Evolutionary conservation across 30 jellyfish, hydroid and myxozoan species (phyloP).

Genomic region (Nemopilema nomurai): DNA sequence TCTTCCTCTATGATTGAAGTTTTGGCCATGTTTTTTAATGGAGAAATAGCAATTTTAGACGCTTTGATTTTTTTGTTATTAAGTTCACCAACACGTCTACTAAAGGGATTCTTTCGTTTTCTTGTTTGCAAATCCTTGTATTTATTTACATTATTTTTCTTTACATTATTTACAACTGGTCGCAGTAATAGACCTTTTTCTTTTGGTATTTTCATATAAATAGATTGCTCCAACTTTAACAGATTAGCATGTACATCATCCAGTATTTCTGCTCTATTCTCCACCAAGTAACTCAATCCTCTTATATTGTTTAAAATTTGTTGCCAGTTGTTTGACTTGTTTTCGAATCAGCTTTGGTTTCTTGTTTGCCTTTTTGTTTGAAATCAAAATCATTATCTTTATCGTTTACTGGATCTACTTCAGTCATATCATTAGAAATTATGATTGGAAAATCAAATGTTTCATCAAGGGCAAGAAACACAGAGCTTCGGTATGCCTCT

Average conservation of each 20-base stretch:
- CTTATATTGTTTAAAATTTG: background rate
- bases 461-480: conserved; percentile 7
- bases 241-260: background rate
- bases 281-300: background rate
- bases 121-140: background rate
- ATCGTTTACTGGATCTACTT: background rate
- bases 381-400: background rate
- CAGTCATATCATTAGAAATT: background rate
- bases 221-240: background rate
- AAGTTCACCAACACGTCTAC: conserved; percentile 12
- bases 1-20: background rate
- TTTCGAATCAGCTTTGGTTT: background rate
- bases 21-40: background rate
- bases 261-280: background rate
- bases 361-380: background rate
- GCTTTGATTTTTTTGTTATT: conserved; percentile 15
- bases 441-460: conserved; percentile 8
- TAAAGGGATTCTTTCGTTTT: conserved; percentile 2
- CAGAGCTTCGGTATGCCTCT: background rate
- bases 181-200: conserved; percentile 2
- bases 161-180: background rate
- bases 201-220: background rate
- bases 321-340: conserved; percentile 6
- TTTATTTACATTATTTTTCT: background rate
- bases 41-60: conserved; percentile 10